Conservation (phyloP, 2,888 invertebrate genomes). For the Tachina fera region DNA sequence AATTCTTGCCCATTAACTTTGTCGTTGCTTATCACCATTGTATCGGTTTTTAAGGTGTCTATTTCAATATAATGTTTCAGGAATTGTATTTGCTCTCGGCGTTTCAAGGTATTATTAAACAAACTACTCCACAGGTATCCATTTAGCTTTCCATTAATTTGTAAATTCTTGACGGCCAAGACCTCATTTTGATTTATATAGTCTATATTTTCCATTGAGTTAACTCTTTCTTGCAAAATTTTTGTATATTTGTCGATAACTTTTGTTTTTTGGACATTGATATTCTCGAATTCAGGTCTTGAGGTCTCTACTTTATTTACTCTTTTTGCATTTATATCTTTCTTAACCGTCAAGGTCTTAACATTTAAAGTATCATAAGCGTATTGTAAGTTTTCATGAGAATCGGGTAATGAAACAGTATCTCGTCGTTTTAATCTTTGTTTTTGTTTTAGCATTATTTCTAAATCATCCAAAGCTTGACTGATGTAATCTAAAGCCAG, state of each 20-base stretch:
- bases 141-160: constrained; percentile 84
- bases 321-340: constrained; percentile 73
- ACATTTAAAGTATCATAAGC: constrained; percentile 76
- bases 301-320: constrained; percentile 76
- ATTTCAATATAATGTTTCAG: constrained; percentile 79
- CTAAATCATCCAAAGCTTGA: constrained; percentile 77
- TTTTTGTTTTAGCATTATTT: constrained; percentile 70
- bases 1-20: constrained; percentile 76
- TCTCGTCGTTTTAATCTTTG: constrained; percentile 71
- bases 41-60: constrained; percentile 77
- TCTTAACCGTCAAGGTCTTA: constrained; percentile 76
- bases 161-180: constrained; percentile 82
- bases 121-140: constrained; percentile 83
- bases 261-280: constrained; percentile 76
- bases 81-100: constrained; percentile 83
- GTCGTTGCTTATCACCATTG: constrained; percentile 76
- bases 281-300: constrained; percentile 76
- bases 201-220: constrained; percentile 34
- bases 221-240: constrained; percentile 42
- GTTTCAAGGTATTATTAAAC: constrained; percentile 83
- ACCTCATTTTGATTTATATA: constrained; percentile 66
- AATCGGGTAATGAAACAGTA: background rate
- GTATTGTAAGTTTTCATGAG: constrained; percentile 65
- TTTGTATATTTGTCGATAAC: constrained; percentile 72
- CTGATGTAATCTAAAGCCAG: constrained; percentile 77